Conservation (phyloP, 2,113 vertebrate species). For the Cricetomys ansorgei region DNA sequence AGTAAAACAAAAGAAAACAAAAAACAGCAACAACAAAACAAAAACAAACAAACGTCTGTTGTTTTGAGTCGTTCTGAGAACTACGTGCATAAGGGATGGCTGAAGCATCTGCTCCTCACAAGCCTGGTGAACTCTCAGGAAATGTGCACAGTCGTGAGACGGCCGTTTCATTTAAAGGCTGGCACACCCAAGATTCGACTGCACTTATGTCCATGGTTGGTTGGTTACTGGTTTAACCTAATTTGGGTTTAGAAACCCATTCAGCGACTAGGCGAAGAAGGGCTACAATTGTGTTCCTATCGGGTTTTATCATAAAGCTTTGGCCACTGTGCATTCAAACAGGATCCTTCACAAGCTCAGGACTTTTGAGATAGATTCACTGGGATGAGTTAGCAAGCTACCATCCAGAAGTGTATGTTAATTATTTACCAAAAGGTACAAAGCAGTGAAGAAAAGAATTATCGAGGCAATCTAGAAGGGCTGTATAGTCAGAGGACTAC, state of each 20-base stretch:
- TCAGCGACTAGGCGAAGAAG: neutral
- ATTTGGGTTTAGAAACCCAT: neutral
- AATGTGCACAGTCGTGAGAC: neutral
- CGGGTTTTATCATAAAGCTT: neutral
- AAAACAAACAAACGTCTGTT: neutral
- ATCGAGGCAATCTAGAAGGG: neutral
- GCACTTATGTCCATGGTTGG: neutral
- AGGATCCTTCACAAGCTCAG: neutral
- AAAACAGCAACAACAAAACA: too few relatives aligned
- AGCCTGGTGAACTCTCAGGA: neutral
- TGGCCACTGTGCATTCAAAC: neutral
- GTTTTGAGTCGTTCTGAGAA: neutral
- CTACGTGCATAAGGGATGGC: accelerated
- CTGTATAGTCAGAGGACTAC: neutral
- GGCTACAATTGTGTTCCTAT: neutral
- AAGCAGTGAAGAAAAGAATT: neutral
- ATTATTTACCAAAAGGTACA: neutral
- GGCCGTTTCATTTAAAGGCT: neutral
- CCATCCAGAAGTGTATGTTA: neutral
- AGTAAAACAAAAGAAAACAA: neutral
- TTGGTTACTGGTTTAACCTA: neutral
- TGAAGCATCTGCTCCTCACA: neutral
- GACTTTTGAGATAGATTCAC: neutral
- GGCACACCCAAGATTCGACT: neutral
- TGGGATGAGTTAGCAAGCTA: neutral